Percentiles rank a stretch among this genome's conserved stretches.
Conservation (phyloP, 2,888 invertebrate genomes). For the Zelleria hepariella region DNA sequence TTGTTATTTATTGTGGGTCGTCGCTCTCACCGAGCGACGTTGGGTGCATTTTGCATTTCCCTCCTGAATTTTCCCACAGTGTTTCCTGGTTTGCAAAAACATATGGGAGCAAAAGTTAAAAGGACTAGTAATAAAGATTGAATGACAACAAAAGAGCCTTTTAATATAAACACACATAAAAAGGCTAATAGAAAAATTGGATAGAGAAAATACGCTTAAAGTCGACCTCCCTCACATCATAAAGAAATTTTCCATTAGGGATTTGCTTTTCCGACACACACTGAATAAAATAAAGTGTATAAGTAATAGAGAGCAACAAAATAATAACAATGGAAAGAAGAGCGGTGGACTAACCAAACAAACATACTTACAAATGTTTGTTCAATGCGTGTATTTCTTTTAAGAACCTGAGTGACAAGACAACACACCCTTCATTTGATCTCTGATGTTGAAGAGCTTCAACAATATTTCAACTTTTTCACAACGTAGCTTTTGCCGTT, state of each 20-base stretch:
- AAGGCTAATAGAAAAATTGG: not conserved
- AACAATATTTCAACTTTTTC: no score
- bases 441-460: no score
- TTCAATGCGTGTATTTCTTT: no score
- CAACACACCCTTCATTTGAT: no score
- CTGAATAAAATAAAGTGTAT: not conserved
- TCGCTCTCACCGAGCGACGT: not conserved
- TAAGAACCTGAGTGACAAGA: no score
- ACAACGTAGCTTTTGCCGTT: no score
- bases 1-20: not conserved
- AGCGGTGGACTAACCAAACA: no score
- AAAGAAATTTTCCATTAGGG: not conserved
- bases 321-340: not conserved
- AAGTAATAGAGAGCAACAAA: not conserved
- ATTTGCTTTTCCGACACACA: not conserved
- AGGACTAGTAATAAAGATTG: not conserved
- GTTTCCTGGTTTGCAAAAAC: not conserved
- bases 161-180: not conserved
- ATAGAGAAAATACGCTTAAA: not conserved
- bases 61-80: not conserved
- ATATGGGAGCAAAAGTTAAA: not conserved
- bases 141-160: not conserved
- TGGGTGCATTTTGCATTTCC: not conserved
- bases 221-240: not conserved
- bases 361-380: not conserved